Evolutionary conservation across 2,888 invertebrate species (phyloP).

Genomic region (Panopea generosa): DNA sequence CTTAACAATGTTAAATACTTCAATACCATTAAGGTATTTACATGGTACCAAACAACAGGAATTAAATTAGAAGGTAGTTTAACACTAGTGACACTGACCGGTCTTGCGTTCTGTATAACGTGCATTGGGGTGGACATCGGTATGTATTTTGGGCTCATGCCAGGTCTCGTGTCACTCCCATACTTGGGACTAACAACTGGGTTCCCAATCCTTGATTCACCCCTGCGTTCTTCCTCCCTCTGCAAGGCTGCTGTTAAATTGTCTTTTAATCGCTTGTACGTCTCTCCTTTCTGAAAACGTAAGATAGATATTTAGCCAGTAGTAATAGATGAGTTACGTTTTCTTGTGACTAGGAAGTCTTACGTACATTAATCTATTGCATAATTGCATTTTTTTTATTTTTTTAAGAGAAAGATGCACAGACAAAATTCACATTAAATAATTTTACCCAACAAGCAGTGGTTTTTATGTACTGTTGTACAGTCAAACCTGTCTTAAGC

Average conservation of each 20-base stretch:
- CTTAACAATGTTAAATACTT: too few relatives aligned
- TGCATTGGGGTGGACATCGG: slow-evolving; percentile 24
- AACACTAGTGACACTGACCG: too few relatives aligned
- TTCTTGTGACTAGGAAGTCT: too few relatives aligned
- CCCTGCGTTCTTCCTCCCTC: slow-evolving; percentile 45
- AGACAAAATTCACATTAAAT: too few relatives aligned
- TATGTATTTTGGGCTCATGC: slow-evolving; percentile 10
- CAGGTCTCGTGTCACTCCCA: background rate
- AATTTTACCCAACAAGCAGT: too few relatives aligned
- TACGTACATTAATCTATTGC: too few relatives aligned
- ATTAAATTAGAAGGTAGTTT: background rate
- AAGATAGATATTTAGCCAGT: background rate
- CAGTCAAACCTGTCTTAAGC: too few relatives aligned
- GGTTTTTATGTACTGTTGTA: too few relatives aligned
- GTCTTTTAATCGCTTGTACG: slow-evolving; percentile 36
- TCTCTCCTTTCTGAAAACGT: background rate
- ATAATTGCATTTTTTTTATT: too few relatives aligned
- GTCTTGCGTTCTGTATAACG: slow-evolving; percentile 29
- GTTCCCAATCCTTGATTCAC: slow-evolving; percentile 21
- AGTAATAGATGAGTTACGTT: too few relatives aligned
- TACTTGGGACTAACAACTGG: slow-evolving; percentile 25
- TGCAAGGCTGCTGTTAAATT: slow-evolving; percentile 37
- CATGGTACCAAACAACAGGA: background rate
- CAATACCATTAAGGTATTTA: too few relatives aligned
- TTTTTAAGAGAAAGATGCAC: too few relatives aligned